phyloP scores from a whole-genome alignment of 2,888 invertebrate species.

The Hirtodrosophila trivittata region DNA sequence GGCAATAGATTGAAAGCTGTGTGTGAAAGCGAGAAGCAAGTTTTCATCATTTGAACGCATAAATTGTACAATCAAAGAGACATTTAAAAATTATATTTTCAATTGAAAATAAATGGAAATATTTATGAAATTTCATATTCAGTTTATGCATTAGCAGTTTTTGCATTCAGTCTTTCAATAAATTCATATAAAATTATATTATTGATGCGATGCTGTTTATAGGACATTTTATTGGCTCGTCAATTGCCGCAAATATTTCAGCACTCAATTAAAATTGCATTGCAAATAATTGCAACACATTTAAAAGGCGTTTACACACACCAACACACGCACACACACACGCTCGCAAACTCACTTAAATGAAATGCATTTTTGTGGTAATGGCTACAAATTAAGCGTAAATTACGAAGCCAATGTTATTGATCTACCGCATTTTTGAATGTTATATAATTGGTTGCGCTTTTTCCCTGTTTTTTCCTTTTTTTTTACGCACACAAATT shows the following conservation, averaged over 20 bases:
- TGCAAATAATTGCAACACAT: conserved; percentile 77
- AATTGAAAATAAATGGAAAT: too few relatives aligned
- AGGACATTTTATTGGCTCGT: conserved; percentile 39
- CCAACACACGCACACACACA: conserved; percentile 11
- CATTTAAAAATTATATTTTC: too few relatives aligned
- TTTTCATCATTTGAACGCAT: too few relatives aligned
- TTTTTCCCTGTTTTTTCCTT: conserved; percentile 48
- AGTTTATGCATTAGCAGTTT: too few relatives aligned
- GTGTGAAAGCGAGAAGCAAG: too few relatives aligned
- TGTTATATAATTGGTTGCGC: conserved; percentile 37
- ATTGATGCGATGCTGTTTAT: conserved; percentile 36
- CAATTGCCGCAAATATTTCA: conserved; percentile 74
- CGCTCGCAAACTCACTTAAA: conserved; percentile 20
- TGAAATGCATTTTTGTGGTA: conserved; percentile 77
- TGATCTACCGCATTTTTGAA: conserved; percentile 62
- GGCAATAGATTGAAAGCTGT: too few relatives aligned
- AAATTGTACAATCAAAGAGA: too few relatives aligned
- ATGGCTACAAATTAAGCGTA: conserved; percentile 77
- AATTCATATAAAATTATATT: too few relatives aligned
- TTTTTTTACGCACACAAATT: conserved; percentile 33
- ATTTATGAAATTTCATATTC: too few relatives aligned
- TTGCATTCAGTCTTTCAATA: too few relatives aligned
- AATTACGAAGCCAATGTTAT: conserved; percentile 70
- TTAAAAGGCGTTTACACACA: conserved; percentile 52
- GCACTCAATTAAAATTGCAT: conserved; percentile 76